Base-by-base conservation (phyloP, 2,797 vertebrate species). In the Chelon auratus region DNA sequence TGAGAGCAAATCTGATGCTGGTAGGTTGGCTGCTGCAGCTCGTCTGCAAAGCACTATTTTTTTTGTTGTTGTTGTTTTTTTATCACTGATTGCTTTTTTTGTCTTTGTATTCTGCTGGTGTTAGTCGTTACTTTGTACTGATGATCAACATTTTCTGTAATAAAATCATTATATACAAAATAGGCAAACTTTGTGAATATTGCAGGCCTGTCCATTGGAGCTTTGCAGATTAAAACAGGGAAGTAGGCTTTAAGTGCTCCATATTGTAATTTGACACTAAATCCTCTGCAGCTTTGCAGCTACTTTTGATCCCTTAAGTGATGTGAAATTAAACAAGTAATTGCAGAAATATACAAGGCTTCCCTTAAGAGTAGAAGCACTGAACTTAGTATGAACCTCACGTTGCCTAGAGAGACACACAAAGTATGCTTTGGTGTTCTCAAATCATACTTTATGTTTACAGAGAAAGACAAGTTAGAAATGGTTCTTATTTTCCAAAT, bases 331-430 rank as follows among this genome's bases (percentile, higher is more conserved):
- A 40, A 37, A 54, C 4, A 71, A 37, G 39, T 70, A 65, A 74
- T 59, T 59, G 8, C 48, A 43, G 2, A 42, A 64, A 62, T 53
- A 24, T 63, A 40, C 43, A 54, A 22, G 5, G 18, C 61, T 63
- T 48, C 20, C 14, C 30, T 74, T 39, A 54, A 39, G 17, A 85
- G 76, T 61, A 53, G 22, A 78, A 71, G 37, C 65, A 51, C 36
- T 87, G 60, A 85, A 82, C 75, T 77, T 62, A 13, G 37, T 56
- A 36, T 84, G 67, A 89, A 80, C 69, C 30, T 68, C 5, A 52
- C 18, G 71, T 77, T 78, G 61, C 74, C 36, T 74, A 64, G 24
- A 73, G 62, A 55, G 67, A 39, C 50, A 45, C 77, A n/a, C n/a
- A n/a, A n/a, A n/a, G n/a, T n/a, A n/a, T n/a, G n/a, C n/a, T n/a